Evolutionary conservation across 2,113 vertebrate genomes (phyloP), one percentile per base, ranked within the genome.

Genomic region (cattle (Bos taurus)): DNA sequence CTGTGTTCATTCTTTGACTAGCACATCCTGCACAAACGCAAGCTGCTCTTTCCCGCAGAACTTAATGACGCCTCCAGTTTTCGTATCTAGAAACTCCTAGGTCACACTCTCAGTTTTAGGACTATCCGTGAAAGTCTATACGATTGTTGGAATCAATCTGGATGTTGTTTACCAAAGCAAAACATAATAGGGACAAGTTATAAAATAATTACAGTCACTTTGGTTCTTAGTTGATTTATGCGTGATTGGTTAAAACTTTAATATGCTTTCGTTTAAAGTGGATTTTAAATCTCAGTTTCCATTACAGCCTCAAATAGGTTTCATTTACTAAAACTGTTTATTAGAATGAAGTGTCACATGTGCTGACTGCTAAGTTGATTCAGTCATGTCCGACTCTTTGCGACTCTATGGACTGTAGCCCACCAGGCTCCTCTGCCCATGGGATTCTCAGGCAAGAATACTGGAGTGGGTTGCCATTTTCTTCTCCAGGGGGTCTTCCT

Each of bases 21-120:
- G 9, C 2, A 23, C 4, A 30, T 62, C 19, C 23, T 40, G 23
- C 6, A 46, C 17, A 50, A 60, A 0, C 2, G 0, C 5, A 21
- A 33, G 3, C 26, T 7, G 3, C 28, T 67, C 16, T 81, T 90
- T 56, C 17, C 36, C 7, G 2, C 30, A 6, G 0, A 26, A 82
- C 2, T 60, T 16, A 19, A 50, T 33, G 30, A 16, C 1, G 0
- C 6, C 0, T 28, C 56, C 56, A 78, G 43, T 57, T 77, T 93
- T 91, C 30, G 21, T 48, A 40, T 86, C 23, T 67, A 71, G 48
- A 80, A 89, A 86, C 14, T 60, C 14, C n/a, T 30, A n/a, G 13
- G 6, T 83, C 5, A 3, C 9, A 40, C 5, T 30, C 36, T 67
- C 26, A 46, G 74, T 74, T 90, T 85, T 87, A 85, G 78, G 30